A percentile compares a stretch with the other conserved stretches of the same genome.
These are phyloP conservation scores for Diachrysia chrysitis DNA, from an alignment of 2,888 invertebrate genomes.

Conservation along the genomic window DNA sequence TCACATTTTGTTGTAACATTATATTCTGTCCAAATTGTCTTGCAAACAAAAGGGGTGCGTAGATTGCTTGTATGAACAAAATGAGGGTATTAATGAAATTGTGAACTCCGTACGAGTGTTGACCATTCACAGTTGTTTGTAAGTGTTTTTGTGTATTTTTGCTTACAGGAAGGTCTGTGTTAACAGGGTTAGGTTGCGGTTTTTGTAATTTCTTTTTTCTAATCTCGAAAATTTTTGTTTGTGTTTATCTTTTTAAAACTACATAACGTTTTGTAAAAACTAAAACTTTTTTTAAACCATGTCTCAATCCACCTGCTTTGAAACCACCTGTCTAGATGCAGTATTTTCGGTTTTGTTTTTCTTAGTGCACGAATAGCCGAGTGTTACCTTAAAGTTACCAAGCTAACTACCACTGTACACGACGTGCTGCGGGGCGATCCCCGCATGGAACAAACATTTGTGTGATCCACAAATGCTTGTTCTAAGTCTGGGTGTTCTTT, in stretches of 20 bases:
- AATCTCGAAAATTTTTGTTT: not conserved
- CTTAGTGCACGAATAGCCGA: too few species aligned
- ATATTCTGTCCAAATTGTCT: constrained; percentile 44
- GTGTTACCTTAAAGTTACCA: too few species aligned
- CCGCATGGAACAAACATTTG: too few species aligned
- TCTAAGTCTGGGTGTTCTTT: too few species aligned
- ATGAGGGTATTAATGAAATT: constrained; percentile 45
- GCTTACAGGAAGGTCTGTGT: constrained; percentile 9
- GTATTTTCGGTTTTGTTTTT: too few species aligned
- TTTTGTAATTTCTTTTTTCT: not conserved
- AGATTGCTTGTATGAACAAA: constrained; percentile 10
- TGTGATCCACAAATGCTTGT: too few species aligned
- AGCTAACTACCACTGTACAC: too few species aligned
- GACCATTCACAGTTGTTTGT: constrained; percentile 23
- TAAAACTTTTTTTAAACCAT: too few species aligned
- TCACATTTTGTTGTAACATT: constrained; percentile 31
- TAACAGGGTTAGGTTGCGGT: not conserved
- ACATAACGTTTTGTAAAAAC: too few species aligned
- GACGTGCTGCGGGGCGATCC: too few species aligned
- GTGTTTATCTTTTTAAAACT: not conserved
- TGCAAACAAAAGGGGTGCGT: constrained; percentile 26
- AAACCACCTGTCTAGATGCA: too few species aligned
- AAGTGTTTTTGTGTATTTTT: constrained; percentile 25
- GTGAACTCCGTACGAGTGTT: constrained; percentile 35
- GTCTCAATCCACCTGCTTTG: too few species aligned